Percentiles rank a stretch among this genome's conserved stretches.
Conservation (phyloP, 2,113 vertebrate species). For the Mus pahari region DNA sequence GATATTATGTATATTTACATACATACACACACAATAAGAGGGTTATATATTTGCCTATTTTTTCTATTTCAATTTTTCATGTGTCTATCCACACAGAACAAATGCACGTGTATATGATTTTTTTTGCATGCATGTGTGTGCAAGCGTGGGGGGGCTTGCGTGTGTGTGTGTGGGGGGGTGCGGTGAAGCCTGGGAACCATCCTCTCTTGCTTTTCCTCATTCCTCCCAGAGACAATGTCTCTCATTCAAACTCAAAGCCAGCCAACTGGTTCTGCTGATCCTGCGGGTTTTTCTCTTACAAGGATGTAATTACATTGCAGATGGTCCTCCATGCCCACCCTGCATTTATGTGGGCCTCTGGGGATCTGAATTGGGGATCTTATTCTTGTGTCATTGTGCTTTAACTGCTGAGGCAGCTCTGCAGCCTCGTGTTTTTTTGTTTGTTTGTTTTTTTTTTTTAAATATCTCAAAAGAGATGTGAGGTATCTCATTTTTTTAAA, state of each 20-base stretch:
- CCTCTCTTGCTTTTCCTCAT: no score
- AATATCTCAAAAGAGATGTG: background rate
- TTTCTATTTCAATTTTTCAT: background rate
- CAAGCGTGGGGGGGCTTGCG: background rate
- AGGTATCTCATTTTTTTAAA: background rate
- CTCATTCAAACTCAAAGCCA: background rate
- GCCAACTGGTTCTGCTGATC: background rate
- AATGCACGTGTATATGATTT: background rate
- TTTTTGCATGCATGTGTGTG: background rate
- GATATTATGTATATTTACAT: background rate
- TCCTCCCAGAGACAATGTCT: background rate
- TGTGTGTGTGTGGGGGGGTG: no score
- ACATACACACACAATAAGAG: no score
- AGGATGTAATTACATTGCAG: no score
- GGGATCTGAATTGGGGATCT: background rate
- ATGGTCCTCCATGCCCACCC: background rate
- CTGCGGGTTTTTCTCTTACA: background rate
- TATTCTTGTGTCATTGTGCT: background rate
- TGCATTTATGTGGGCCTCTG: background rate
- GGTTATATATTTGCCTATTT: background rate
- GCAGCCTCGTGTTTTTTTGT: background rate
- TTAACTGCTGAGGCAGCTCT: background rate
- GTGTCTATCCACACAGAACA: background rate
- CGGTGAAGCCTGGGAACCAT: background rate
- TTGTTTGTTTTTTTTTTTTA: no score